These are phyloP conservation scores for Dicyrtomina minuta DNA, from an alignment of 2,888 invertebrate species.

Conservation along the genomic window DNA sequence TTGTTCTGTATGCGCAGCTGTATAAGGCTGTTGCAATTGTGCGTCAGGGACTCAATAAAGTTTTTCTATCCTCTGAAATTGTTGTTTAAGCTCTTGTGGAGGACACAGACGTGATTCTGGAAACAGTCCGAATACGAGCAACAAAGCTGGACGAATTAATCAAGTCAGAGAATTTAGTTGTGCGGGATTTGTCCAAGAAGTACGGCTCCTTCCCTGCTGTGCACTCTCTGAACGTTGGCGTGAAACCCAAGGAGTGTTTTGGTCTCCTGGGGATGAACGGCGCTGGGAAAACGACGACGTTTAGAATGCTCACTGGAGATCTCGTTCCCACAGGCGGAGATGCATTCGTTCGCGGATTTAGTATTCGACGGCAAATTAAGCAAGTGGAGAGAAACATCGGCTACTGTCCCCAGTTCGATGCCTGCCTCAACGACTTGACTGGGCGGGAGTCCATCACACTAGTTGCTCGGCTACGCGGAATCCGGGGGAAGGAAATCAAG, in stretches of 20 bases:
- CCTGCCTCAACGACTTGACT: slow-evolving; percentile 35
- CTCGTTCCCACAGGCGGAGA: slow-evolving; percentile 68
- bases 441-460: too few relatives aligned
- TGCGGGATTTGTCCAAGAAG: slow-evolving; percentile 67
- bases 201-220: slow-evolving; percentile 73
- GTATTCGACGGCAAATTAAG: slow-evolving; percentile 56
- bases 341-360: slow-evolving; percentile 63
- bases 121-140: slow-evolving; percentile 44
- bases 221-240: not conserved
- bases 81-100: too few relatives aligned
- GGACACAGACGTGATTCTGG: slow-evolving; percentile 52
- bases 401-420: slow-evolving; percentile 68
- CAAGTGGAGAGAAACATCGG: slow-evolving; percentile 58
- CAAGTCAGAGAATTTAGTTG: too few relatives aligned
- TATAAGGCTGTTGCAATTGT: too few relatives aligned
- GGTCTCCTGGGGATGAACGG: slow-evolving; percentile 82
- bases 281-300: slow-evolving; percentile 84
- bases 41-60: too few relatives aligned
- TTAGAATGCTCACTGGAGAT: slow-evolving; percentile 83
- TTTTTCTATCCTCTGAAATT: too few relatives aligned
- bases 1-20: too few relatives aligned
- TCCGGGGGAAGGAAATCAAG: slow-evolving; percentile 56
- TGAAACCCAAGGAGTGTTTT: slow-evolving; percentile 15
- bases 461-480: too few relatives aligned
- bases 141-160: slow-evolving; percentile 51